Evolutionary conservation across 2,113 vertebrate genomes (phyloP), one percentile per base, ranked within the genome.

Genomic region (Lophius piscatorius): DNA sequence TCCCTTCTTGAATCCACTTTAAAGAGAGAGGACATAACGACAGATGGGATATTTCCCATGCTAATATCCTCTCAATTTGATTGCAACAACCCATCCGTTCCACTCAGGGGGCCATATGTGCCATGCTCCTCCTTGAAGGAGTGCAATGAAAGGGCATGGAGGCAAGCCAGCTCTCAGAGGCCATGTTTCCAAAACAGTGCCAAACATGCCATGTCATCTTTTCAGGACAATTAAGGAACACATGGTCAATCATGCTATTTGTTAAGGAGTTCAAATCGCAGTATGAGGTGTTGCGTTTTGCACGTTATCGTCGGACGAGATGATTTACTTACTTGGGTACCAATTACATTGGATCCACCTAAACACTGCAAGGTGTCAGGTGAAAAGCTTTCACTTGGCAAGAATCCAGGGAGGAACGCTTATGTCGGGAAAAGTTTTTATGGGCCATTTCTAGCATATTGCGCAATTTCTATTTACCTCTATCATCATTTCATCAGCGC

Each of bases 51-150:
- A 66, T 61, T 80, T 78, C 56, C 75, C 55, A 39, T 59, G 64
- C 69, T 77, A 63, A 21, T 75, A 61, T 77, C 78, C 62, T 68
- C 70, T 66, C 61, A 72, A 72, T 81, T 76, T 50, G 57, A 78
- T 72, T 75, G 76, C 81, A 64, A 61, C 60, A 52, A 85, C 70
- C 76, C 72, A 73, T 85, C 81, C 82, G 80, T 75, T 70, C 69
- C n/a, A 83, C 83, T 81, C 76, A 61, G 71, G 86, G 87, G 86
- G 82, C 81, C 84, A 85, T 87, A 88, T 91, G 90, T 78, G 87
- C 83, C 51, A 50, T 26, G 39, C 57, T 74, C 58, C 74, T 78
- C 76, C 81, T 83, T 69, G 50, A 78, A 84, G 78, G 75, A 85
- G 79, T 51, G 77, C 63, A 63, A 51, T 28, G 54, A 83, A 56